Conservation (phyloP, 2,888 invertebrate species). For the Caenorhabditis imperialis region DNA sequence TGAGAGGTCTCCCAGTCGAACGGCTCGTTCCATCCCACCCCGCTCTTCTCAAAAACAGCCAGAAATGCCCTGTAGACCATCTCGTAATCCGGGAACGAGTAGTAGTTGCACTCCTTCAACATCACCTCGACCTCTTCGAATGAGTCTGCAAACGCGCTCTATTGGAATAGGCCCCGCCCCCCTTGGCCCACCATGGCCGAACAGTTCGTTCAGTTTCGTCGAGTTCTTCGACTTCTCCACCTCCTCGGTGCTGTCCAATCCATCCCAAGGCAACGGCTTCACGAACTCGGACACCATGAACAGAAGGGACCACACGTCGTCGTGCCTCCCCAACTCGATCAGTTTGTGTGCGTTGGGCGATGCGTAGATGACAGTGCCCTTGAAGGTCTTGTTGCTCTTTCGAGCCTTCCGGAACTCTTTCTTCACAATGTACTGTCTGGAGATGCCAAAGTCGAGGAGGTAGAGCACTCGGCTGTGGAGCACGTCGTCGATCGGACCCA, state of each 20-base stretch:
- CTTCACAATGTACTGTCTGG: not conserved
- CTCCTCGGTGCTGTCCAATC: not conserved
- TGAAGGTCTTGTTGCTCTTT: not conserved
- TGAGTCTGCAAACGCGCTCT: constrained; percentile 1
- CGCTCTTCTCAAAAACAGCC: not conserved
- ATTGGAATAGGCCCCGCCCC: not conserved
- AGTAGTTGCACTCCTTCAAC: constrained; percentile 1
- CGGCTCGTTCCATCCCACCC: constrained; percentile 9
- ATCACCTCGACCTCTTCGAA: constrained; percentile 16
- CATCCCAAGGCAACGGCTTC: constrained; percentile 19
- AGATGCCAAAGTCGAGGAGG: constrained; percentile 31
- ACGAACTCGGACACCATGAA: constrained; percentile 33
- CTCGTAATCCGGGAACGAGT: constrained; percentile 24
- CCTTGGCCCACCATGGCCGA: not conserved
- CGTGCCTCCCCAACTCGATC: constrained; percentile 1
- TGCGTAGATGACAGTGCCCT: constrained; percentile 23
- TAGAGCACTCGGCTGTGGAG: constrained; percentile 7
- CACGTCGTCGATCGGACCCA: constrained; percentile 6
- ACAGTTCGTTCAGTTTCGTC: constrained; percentile 8
- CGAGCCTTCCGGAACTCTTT: not conserved
- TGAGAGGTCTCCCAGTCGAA: constrained; percentile 28
- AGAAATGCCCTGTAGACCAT: constrained; percentile 8
- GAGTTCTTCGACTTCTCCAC: constrained; percentile 5
- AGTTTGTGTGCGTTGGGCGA: constrained; percentile 19
- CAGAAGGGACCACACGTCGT: constrained; percentile 29